These are phyloP conservation scores for Balaeniceps rex DNA, from an alignment of 2,113 vertebrate genomes.

Conservation along the genomic window DNA sequence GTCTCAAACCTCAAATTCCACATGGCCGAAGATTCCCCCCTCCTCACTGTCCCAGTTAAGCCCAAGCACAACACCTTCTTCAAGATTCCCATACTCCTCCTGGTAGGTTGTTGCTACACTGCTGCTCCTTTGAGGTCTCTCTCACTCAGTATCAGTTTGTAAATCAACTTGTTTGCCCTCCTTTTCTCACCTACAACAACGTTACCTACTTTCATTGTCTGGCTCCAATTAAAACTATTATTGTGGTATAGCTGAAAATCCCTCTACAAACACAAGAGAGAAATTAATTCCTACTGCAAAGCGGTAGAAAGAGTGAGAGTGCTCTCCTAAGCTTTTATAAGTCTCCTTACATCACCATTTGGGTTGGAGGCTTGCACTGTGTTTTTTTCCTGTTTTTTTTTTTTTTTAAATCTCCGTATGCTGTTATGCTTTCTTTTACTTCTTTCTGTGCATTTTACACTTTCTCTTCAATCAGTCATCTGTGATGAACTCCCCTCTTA, in stretches of 20 bases:
- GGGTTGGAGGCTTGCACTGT: neutral
- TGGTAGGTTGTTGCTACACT: neutral
- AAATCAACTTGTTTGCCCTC: neutral
- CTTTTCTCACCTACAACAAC: neutral
- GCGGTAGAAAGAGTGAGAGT: neutral
- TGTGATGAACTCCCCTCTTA: neutral
- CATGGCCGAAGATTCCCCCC: neutral
- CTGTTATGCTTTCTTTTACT: neutral
- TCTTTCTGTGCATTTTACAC: neutral
- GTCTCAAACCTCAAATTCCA: neutral
- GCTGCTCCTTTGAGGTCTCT: neutral
- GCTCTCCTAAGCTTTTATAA: neutral
- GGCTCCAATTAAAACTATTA: neutral
- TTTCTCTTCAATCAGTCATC: neutral
- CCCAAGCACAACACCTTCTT: neutral
- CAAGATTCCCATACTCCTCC: neutral
- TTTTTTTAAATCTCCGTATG: neutral
- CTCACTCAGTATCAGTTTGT: neutral
- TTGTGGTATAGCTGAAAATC: neutral
- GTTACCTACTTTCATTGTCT: neutral
- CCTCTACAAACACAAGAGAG: neutral
- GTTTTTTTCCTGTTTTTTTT: neutral
- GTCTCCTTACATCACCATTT: neutral
- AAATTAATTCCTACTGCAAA: neutral
- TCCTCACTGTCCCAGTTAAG: neutral